These are phyloP conservation scores for Podarcis muralis DNA, from an alignment of 2,113 vertebrate genomes.

Conservation along the genomic window DNA sequence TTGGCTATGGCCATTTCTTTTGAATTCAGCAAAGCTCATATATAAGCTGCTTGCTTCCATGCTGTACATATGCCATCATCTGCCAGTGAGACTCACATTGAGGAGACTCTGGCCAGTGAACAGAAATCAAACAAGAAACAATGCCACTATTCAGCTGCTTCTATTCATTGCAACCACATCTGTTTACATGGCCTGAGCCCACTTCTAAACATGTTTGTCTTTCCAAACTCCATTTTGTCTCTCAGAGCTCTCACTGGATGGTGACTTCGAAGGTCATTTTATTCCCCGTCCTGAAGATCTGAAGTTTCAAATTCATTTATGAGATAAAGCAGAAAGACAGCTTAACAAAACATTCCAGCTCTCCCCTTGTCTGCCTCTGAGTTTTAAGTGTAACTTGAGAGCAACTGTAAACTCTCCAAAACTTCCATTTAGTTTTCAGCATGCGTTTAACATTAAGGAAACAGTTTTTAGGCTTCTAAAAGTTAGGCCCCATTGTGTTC, in stretches of 20 bases:
- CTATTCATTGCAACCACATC: slow-evolving; percentile 74
- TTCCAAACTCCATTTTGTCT: slow-evolving; percentile 63
- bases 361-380: slow-evolving; percentile 55
- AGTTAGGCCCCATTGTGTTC: neutral
- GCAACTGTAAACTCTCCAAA: slow-evolving; percentile 48
- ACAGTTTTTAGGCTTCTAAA: slow-evolving; percentile 21
- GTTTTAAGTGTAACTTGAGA: slow-evolving; percentile 60
- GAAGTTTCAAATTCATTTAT: slow-evolving; percentile 62
- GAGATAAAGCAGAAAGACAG: slow-evolving; percentile 60
- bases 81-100: slow-evolving; percentile 31
- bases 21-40: slow-evolving; percentile 24
- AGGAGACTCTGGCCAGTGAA: slow-evolving; percentile 45
- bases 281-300: slow-evolving; percentile 33
- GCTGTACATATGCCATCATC: slow-evolving; percentile 44
- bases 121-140: slow-evolving; percentile 67
- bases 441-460: slow-evolving; percentile 24
- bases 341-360: slow-evolving; percentile 52
- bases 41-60: neutral
- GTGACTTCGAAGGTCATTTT: slow-evolving; percentile 41
- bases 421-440: slow-evolving; percentile 53
- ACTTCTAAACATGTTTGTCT: slow-evolving; percentile 64
- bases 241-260: slow-evolving; percentile 33
- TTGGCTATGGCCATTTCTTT: neutral
- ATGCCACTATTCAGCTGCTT: slow-evolving; percentile 71
- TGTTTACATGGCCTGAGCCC: slow-evolving; percentile 77